Evolutionary conservation across 2,797 vertebrate species (phyloP).

Genomic region (Gymnothorax reevesii): DNA sequence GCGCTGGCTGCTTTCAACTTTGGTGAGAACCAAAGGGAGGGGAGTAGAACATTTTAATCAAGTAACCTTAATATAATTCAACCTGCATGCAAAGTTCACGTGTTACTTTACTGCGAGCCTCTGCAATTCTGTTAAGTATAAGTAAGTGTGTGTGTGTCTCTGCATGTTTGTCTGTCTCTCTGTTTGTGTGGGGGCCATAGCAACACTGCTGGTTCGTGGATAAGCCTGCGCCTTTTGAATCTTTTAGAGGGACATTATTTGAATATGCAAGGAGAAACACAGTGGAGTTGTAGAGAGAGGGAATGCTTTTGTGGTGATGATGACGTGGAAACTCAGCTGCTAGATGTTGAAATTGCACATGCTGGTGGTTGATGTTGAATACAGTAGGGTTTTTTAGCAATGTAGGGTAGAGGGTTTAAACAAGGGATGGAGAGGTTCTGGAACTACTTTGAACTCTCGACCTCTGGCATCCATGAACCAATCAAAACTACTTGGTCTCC

Average conservation of each 20-base stretch:
- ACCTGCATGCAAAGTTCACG: not conserved
- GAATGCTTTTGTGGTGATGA: conserved; percentile 27
- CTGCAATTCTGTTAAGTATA: not conserved
- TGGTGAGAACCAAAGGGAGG: conserved; percentile 72
- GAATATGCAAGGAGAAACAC: not conserved
- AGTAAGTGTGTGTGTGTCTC: not conserved
- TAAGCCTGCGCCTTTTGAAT: not conserved
- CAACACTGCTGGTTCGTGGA: not conserved
- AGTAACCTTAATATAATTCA: not conserved
- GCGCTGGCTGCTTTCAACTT: conserved; percentile 96
- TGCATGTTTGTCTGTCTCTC: too few relatives aligned
- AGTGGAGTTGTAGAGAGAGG: not conserved
- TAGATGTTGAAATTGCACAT: not conserved
- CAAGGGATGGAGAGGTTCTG: not conserved
- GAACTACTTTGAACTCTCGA: not conserved
- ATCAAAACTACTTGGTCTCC: not conserved
- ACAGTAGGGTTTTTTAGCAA: conserved; percentile 18
- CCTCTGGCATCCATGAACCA: not conserved
- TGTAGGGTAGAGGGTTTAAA: conserved; percentile 14
- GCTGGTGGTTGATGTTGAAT: not conserved
- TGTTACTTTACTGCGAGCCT: not conserved
- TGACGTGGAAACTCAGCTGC: conserved; percentile 10
- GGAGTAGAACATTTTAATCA: conserved; percentile 23
- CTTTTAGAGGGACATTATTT: not conserved
- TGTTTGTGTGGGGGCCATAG: not conserved